Percentiles rank a stretch among this genome's conserved stretches.
Conservation (phyloP, 2,113 vertebrate genomes). For the Falco punctatus region DNA sequence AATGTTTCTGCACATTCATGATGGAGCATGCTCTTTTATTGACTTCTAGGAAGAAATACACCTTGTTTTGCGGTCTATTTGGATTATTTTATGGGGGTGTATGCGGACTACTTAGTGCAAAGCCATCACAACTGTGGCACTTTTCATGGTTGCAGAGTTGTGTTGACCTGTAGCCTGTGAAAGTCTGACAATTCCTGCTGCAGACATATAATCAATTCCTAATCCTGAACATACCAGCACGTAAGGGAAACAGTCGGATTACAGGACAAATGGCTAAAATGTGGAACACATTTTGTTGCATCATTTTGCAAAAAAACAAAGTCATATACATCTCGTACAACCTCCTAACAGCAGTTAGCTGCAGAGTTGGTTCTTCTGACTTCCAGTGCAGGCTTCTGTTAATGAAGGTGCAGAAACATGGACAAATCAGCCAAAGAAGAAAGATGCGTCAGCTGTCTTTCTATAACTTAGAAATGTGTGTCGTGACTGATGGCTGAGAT, state of each 20-base stretch:
- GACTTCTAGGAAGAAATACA: neutral
- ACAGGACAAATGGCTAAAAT: neutral
- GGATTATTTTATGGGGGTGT: neutral
- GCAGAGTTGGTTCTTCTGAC: neutral
- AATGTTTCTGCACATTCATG: neutral
- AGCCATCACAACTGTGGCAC: neutral
- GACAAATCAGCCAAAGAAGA: neutral
- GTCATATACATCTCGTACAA: neutral
- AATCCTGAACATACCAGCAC: neutral
- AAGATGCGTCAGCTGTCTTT: accelerated
- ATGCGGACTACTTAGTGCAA: neutral
- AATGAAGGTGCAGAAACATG: neutral
- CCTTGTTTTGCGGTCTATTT: neutral
- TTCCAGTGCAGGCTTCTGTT: neutral
- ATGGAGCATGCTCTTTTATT: neutral
- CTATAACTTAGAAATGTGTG: neutral
- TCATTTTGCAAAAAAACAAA: too few relatives aligned
- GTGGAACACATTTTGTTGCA: neutral
- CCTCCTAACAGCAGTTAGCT: neutral
- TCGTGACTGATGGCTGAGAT: neutral
- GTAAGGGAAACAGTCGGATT: neutral
- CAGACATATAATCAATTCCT: neutral
- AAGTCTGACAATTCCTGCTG: neutral
- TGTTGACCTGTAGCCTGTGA: neutral
- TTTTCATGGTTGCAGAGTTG: neutral